These are phyloP conservation scores for Trimorus sp. DNA, from an alignment of 2,888 invertebrate species.

Conservation along the genomic window DNA sequence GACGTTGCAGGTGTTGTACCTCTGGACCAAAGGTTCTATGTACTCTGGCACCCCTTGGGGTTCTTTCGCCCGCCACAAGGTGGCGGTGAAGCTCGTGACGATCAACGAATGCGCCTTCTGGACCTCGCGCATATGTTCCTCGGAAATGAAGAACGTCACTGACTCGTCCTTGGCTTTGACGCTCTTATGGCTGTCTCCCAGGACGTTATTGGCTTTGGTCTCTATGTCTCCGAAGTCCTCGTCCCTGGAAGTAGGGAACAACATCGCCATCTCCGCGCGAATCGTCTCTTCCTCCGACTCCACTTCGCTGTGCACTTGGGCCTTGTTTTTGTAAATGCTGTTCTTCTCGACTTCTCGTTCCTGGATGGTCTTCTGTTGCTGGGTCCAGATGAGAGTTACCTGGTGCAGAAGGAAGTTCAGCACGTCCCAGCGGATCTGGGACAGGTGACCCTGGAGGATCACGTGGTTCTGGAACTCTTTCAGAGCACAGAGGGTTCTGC, in stretches of 20 bases:
- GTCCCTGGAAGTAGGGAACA: slow-evolving; percentile 88
- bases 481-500: slow-evolving; percentile 87
- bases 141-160: slow-evolving; percentile 31
- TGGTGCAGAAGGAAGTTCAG: slow-evolving; percentile 84
- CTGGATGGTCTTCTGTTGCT: slow-evolving; percentile 87
- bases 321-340: slow-evolving; percentile 89
- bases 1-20: slow-evolving; percentile 84
- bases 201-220: slow-evolving; percentile 10
- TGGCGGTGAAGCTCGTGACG: slow-evolving; percentile 83
- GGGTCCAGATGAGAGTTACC: slow-evolving; percentile 89
- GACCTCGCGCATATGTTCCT: slow-evolving; percentile 84
- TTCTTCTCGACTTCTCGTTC: slow-evolving; percentile 88
- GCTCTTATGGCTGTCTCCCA: slow-evolving; percentile 17
- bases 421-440: slow-evolving; percentile 81
- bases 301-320: slow-evolving; percentile 85
- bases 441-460: slow-evolving; percentile 83
- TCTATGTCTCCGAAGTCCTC: slow-evolving; percentile 88
- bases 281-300: slow-evolving; percentile 87
- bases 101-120: slow-evolving; percentile 85
- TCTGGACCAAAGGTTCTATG: slow-evolving; percentile 83
- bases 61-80: slow-evolving; percentile 84
- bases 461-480: slow-evolving; percentile 87
- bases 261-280: slow-evolving; percentile 85
- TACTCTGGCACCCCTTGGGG: slow-evolving; percentile 77
- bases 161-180: neutral